Percentiles rank a stretch among this genome's conserved stretches.
phyloP scores from a whole-genome alignment of 2,797 vertebrate genomes.

The Dermochelys coriacea region DNA sequence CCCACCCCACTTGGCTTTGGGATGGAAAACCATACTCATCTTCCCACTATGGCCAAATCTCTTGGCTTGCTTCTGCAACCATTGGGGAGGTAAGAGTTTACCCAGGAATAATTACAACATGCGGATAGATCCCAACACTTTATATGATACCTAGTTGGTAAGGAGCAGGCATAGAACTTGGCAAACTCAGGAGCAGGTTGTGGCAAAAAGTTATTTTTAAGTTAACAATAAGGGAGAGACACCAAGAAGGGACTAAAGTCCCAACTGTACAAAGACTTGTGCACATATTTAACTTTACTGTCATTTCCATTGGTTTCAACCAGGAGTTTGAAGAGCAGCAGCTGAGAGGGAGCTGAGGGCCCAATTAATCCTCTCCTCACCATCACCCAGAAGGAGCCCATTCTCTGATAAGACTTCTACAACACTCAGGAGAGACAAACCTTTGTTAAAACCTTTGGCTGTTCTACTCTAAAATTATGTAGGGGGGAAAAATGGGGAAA shows the following conservation, averaged over 20 bases:
- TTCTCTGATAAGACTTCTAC: neutral
- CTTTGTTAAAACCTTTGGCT: neutral
- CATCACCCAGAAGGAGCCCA: accelerated
- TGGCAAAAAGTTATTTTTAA: neutral
- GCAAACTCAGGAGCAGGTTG: neutral
- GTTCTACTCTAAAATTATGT: neutral
- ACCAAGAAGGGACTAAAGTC: neutral
- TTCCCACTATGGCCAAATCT: neutral
- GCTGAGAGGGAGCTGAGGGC: neutral
- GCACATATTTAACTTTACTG: neutral
- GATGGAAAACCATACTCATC: neutral
- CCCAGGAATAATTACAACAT: neutral
- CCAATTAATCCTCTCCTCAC: neutral
- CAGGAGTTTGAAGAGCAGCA: neutral
- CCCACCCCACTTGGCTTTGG: neutral
- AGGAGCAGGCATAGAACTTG: neutral
- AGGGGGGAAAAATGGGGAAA: neutral
- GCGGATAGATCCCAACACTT: neutral
- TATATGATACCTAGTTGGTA: neutral
- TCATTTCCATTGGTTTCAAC: neutral
- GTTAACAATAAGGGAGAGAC: neutral
- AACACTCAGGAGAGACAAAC: neutral
- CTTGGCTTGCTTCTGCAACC: neutral
- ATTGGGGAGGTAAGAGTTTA: neutral
- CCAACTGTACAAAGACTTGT: accelerated